These are phyloP conservation scores for Centrocercus urophasianus DNA, from an alignment of 2,113 vertebrate species.

Conservation along the genomic window DNA sequence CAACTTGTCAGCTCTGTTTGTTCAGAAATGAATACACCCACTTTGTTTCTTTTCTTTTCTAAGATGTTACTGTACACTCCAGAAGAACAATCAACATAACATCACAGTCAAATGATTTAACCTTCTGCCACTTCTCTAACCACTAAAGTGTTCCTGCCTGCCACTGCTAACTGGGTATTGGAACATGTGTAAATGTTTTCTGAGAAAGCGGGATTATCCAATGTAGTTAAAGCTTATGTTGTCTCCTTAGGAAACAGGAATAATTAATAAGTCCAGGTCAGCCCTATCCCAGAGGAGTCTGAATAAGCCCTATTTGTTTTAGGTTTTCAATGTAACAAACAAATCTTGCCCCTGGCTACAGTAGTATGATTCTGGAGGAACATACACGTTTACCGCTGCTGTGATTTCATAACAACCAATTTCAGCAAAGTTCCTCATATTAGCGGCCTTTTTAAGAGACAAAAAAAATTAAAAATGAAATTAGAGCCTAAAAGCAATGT, in stretches of 20 bases:
- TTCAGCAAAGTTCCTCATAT: background rate
- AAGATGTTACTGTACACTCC: slow-evolving; percentile 17
- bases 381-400: background rate
- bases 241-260: background rate
- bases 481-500: slow-evolving; percentile 7
- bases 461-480: slow-evolving; percentile 1
- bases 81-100: slow-evolving; percentile 26
- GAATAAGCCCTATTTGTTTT: background rate
- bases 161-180: background rate
- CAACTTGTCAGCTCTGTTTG: background rate
- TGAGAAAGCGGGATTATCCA: slow-evolving; percentile 49
- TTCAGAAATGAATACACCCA: slow-evolving; percentile 53
- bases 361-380: background rate
- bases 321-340: background rate
- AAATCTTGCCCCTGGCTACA: background rate
- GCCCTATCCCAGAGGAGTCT: background rate
- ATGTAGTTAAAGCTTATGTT: background rate
- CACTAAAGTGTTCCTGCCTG: background rate
- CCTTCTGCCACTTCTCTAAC: slow-evolving; percentile 60
- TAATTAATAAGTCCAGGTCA: background rate
- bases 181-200: background rate
- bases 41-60: slow-evolving; percentile 3
- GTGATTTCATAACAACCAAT: background rate
- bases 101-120: slow-evolving; percentile 68
- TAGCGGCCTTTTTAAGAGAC: background rate